Conservation (phyloP, 2,797 vertebrate species). For the Argya squamiceps region DNA sequence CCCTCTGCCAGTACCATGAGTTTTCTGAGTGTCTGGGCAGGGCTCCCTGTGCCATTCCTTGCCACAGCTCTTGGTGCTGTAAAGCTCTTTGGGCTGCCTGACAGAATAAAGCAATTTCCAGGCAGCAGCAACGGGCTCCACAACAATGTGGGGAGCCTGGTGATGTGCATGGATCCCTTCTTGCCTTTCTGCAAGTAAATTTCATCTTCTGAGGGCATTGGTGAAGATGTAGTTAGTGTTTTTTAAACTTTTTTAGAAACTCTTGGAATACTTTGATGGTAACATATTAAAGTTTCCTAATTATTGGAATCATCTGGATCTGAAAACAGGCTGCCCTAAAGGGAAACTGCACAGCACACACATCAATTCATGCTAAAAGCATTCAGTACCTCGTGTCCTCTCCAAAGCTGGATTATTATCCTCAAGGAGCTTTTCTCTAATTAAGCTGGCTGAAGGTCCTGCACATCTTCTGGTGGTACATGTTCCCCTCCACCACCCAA, state of each 20-base stretch:
- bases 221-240: neutral
- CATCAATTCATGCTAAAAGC: constrained; percentile 20
- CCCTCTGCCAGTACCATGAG: neutral
- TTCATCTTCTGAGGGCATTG: neutral
- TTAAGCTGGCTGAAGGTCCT: neutral
- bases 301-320: constrained; percentile 38
- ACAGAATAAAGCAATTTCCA: neutral
- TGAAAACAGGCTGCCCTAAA: constrained; percentile 39
- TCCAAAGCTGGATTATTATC: constrained; percentile 1
- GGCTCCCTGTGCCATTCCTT: neutral
- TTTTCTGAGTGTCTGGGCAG: neutral
- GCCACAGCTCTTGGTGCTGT: neutral
- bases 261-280: neutral
- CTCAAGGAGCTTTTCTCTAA: constrained; percentile 16
- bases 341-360: neutral
- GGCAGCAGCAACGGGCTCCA: neutral
- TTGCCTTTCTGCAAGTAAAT: neutral
- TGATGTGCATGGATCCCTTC: neutral
- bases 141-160: neutral
- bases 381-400: neutral
- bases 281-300: constrained; percentile 19
- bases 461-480: neutral
- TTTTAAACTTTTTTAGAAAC: neutral
- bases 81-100: neutral
- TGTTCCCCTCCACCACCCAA: neutral